Conservation (phyloP, 2,888 invertebrate species). For the Anticlea derivata region DNA sequence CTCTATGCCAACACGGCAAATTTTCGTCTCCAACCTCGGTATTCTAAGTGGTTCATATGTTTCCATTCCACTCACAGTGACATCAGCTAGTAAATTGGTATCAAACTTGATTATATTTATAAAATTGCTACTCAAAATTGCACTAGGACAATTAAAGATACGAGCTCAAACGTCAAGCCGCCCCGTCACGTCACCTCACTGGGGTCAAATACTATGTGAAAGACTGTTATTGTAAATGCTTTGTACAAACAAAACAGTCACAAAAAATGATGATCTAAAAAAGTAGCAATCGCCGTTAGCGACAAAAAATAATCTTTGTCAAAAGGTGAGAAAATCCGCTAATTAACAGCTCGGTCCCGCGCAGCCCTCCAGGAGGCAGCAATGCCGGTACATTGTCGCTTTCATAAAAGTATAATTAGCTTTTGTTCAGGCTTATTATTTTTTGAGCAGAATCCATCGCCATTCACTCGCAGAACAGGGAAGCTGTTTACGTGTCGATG, state of each 20-base stretch:
- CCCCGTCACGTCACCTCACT: neutral
- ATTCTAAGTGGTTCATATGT: too few relatives aligned
- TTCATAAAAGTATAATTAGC: conserved; percentile 74
- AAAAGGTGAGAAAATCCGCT: conserved; percentile 78
- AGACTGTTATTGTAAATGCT: conserved; percentile 13
- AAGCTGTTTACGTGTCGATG: conserved; percentile 69
- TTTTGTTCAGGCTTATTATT: conserved; percentile 73
- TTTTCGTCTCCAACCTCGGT: too few relatives aligned
- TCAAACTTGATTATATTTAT: too few relatives aligned
- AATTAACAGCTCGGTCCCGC: conserved; percentile 67
- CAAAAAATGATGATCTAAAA: conserved; percentile 46
- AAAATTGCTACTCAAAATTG: too few relatives aligned
- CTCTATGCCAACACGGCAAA: too few relatives aligned
- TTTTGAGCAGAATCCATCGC: conserved; percentile 59
- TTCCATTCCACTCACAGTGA: too few relatives aligned
- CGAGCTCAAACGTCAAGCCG: too few relatives aligned
- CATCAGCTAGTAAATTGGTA: too few relatives aligned
- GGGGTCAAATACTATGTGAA: conserved; percentile 27
- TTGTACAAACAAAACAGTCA: conserved; percentile 30
- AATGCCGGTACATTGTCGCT: conserved; percentile 51
- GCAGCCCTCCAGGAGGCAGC: conserved; percentile 56
- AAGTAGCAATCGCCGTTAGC: conserved; percentile 40
- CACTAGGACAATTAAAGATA: too few relatives aligned
- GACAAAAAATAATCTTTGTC: conserved; percentile 64
- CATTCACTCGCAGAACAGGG: conserved; percentile 70